Base-by-base conservation (phyloP, 2,888 invertebrate species). In the Spodoptera littoralis region DNA sequence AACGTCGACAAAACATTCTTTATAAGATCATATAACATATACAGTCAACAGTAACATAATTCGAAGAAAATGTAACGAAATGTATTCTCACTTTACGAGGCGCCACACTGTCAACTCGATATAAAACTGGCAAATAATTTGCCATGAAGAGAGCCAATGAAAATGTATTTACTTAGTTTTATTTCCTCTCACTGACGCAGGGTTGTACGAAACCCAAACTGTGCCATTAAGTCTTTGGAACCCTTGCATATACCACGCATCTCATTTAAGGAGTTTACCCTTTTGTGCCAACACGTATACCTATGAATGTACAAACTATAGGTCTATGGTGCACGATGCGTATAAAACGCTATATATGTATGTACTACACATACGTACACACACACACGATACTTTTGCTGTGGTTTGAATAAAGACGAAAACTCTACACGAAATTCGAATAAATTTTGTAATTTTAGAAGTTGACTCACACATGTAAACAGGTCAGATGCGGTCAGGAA, bases 51-150 rank as follows among this genome's bases (percentile, higher is more conserved):
- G 27, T 11, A 45, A 27, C 30, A 46, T 42, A 27, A 52, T 52
- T 60, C 47, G 36, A 18, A 60, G 27, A 47, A 22, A 48, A 60
- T 48, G 47, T 52, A 42, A 47, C n/a, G 47, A 52, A 47, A 52
- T 53, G 52, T 60, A 60, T 60, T 60, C 46, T 24, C 27, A 13
- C 46, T 56, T 52, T 60, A 65, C 56, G 62, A 69, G 56, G 30
- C 47, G 47, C 47, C 18, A 46, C 45, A 43, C 45, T 55, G 30
- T 13, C 50, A 8, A 45, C 47, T 53, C 12, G 36, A 51, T 55
- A 63, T 70, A 70, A 72, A 60, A 72, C 45, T 46, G 52, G 27
- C 24, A 44, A 59, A 59, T 52, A 12, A 65, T 59, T 70, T 56
- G 24, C 27, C n/a, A 11, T 41, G 11, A 12, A 46, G 42, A 51